Base-by-base conservation (phyloP, 2,797 vertebrate species). In the Scolopax rusticola region DNA sequence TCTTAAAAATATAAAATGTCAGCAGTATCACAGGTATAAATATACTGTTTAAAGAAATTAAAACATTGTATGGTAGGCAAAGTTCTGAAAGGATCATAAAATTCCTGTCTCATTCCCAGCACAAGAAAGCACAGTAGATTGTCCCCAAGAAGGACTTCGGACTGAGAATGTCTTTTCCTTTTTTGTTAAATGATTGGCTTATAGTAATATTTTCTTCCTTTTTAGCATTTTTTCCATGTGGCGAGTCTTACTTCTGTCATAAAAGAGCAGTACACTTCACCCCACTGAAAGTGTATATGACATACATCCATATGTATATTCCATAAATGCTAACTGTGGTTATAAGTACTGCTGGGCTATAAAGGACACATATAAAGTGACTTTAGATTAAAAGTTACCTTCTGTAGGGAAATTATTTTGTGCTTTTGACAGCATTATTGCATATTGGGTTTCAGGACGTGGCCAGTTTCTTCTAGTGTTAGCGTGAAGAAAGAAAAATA, bases 271-370 rank as follows among this genome's bases (percentile, higher is more conserved):
- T 47, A 28, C 2, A 3, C 23, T 71, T 76, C 36, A 54, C 54
- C 18, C 15, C 48, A 19, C 33, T 15, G 54, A 27, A 33, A 38
- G 45, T 23, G 6, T n/a, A 0, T 48, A 9, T 67, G 51, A 15
- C 33, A 36, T 10, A 15, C 10, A 5, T 25, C 0, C 3, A 4
- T 30, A 12, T 24, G 25, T 59, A 0, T 25, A 1, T 30, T 61
- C 6, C 23, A 11, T 6, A 15, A 19, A 40, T 70, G 15, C 33
- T 54, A 15, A 19, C 54, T 28, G 7, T 25, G 67, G 8, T 59
- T 51, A 6, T 33, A 15, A 12, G 41, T 21, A 25, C 57, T 13
- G 32, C 47, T 48, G 47, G 47, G 47, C 23, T 24, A 24, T 48
- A 24, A 48, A 23, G 57, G 33, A 28, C 41, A 8, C 32, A 41